Evolutionary conservation across 2,797 vertebrate species (phyloP).

Genomic region (Argentina silus): DNA sequence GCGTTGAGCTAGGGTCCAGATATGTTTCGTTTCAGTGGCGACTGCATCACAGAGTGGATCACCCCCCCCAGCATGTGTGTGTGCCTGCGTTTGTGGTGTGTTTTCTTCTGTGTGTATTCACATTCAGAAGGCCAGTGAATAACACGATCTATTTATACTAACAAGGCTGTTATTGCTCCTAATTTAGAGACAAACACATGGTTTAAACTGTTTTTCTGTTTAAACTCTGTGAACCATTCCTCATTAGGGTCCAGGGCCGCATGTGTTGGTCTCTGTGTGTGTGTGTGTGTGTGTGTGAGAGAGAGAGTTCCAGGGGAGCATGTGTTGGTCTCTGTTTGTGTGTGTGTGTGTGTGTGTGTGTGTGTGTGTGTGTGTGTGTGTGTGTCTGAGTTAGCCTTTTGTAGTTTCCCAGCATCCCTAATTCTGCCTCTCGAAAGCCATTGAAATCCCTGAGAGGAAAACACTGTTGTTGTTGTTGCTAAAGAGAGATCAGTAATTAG

Average conservation of each 20-base stretch:
- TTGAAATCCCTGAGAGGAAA: not conserved
- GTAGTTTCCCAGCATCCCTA: slow-evolving; percentile 27
- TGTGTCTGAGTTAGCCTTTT: slow-evolving; percentile 20
- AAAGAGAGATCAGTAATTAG: slow-evolving; percentile 21
- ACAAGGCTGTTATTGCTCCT: not conserved
- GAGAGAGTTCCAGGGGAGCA: too few species aligned
- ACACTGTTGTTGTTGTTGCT: slow-evolving; percentile 23
- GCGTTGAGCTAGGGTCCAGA: too few species aligned
- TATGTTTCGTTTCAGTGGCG: too few species aligned
- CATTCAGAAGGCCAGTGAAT: not conserved
- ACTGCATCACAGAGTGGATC: too few species aligned
- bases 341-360: slow-evolving; percentile 26
- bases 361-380: slow-evolving; percentile 31
- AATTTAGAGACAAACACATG: not conserved
- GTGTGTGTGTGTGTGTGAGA: slow-evolving; percentile 23
- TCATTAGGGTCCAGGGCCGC: not conserved
- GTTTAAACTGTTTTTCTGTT: not conserved
- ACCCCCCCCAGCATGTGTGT: not conserved
- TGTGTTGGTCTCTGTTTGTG: not conserved
- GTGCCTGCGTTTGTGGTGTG: not conserved
- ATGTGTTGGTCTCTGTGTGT: not conserved
- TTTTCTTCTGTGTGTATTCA: not conserved
- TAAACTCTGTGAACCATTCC: not conserved
- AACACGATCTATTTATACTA: not conserved
- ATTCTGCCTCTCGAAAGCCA: not conserved